Percentiles rank a stretch among this genome's conserved stretches.
These are phyloP conservation scores for Hypothenemus hampei DNA, from an alignment of 1,140 invertebrate genomes.

Conservation along the genomic window DNA sequence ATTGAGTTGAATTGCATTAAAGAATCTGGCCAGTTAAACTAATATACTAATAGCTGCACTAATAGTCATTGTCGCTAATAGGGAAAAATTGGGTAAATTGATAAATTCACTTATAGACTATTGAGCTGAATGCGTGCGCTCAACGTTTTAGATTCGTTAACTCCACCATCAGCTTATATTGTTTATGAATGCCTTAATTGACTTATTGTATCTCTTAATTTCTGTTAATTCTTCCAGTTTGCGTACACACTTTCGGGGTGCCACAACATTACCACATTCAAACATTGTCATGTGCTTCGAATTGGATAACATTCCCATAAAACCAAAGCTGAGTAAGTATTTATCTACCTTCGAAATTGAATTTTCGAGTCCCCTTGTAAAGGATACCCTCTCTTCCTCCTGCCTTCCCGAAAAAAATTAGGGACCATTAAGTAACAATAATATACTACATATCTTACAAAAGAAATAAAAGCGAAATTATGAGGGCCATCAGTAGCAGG, in stretches of 20 bases:
- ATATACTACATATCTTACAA: too few relatives aligned
- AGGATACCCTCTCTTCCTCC: too few relatives aligned
- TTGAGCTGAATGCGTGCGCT: slow-evolving; percentile 42
- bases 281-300: too few relatives aligned
- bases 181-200: slow-evolving; percentile 39
- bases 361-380: too few relatives aligned
- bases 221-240: slow-evolving; percentile 33
- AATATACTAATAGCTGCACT: slow-evolving; percentile 47
- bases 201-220: slow-evolving; percentile 35
- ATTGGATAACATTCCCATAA: too few relatives aligned
- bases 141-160: slow-evolving; percentile 34
- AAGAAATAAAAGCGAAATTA: slow-evolving; percentile 9
- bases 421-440: too few relatives aligned
- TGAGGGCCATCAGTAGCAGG: slow-evolving; percentile 18
- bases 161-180: slow-evolving; percentile 35
- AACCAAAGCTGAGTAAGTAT: too few relatives aligned
- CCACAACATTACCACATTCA: slow-evolving; percentile 1
- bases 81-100: slow-evolving; percentile 50
- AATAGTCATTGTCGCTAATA: slow-evolving; percentile 48
- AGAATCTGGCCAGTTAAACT: slow-evolving; percentile 46
- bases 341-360: too few relatives aligned
- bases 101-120: slow-evolving; percentile 47
- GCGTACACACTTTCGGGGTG: slow-evolving; percentile 22
- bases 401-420: too few relatives aligned
- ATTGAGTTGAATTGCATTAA: slow-evolving; percentile 47